These are phyloP conservation scores for Polyploca ridens DNA, from an alignment of 2,888 invertebrate species.

Conservation along the genomic window DNA sequence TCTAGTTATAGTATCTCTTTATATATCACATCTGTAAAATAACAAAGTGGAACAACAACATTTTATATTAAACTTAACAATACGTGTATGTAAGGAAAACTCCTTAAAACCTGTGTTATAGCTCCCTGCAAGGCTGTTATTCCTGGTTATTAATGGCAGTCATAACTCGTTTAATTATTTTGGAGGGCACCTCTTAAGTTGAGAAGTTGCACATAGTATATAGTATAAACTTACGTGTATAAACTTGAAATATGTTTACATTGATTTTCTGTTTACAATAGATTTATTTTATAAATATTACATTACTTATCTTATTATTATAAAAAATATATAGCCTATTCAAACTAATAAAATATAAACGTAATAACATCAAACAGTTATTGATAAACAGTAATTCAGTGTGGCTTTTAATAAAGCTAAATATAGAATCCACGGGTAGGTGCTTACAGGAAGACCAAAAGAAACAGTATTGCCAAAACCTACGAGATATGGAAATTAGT, in stretches of 20 bases:
- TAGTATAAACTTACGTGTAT: slow-evolving; percentile 20
- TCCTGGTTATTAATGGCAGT: slow-evolving; percentile 40
- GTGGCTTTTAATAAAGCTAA: slow-evolving; percentile 10
- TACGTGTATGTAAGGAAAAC: slow-evolving; percentile 18
- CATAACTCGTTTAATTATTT: slow-evolving; percentile 50
- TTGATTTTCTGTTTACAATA: too few species aligned
- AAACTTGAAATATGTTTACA: not conserved
- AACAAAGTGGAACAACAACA: not conserved
- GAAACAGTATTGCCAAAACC: slow-evolving; percentile 21
- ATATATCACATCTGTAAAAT: too few species aligned
- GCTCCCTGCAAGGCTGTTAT: slow-evolving; percentile 30
- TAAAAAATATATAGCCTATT: not conserved
- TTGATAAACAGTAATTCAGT: not conserved
- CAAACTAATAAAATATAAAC: too few species aligned
- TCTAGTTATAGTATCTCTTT: too few species aligned
- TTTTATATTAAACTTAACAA: slow-evolving; percentile 11
- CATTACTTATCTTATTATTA: too few species aligned
- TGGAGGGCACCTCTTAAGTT: slow-evolving; percentile 31
- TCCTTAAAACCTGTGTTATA: slow-evolving; percentile 13
- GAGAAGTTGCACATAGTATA: slow-evolving; percentile 24
- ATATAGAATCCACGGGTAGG: slow-evolving; percentile 1
- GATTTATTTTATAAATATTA: too few species aligned
- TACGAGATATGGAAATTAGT: slow-evolving; percentile 33
- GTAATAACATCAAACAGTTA: not conserved
- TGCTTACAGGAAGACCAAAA: slow-evolving; percentile 14